Evolutionary conservation across 2,888 invertebrate species (phyloP).

Genomic region (Molanna angustata): DNA sequence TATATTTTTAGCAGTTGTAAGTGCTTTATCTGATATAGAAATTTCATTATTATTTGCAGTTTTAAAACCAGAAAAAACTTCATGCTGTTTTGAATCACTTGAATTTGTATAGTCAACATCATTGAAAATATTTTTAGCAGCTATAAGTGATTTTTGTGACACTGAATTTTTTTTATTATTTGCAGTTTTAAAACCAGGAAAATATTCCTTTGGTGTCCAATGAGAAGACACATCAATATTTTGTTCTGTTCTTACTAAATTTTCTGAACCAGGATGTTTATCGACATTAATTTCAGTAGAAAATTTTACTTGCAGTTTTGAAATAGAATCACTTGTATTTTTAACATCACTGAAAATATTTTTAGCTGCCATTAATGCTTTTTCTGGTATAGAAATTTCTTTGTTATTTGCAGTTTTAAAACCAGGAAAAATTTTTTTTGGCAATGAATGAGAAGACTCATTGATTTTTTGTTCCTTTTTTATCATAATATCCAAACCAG

Average conservation of each 20-base stretch:
- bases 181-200: slow-evolving; percentile 14
- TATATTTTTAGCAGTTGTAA: slow-evolving; percentile 36
- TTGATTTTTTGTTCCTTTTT: background rate
- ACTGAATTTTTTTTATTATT: slow-evolving; percentile 16
- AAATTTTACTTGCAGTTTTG: background rate
- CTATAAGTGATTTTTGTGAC: slow-evolving; percentile 18
- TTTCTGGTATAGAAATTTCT: slow-evolving; percentile 13
- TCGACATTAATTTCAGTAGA: slow-evolving; percentile 7
- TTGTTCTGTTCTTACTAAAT: background rate
- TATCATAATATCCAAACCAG: background rate
- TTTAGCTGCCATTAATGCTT: slow-evolving; percentile 35
- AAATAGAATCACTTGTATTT: background rate
- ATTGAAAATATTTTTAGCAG: slow-evolving; percentile 40
- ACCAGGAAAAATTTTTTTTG: background rate
- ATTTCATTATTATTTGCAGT: slow-evolving; percentile 37
- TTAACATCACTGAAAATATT: slow-evolving; percentile 38
- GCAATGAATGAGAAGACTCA: background rate
- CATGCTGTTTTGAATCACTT: background rate
- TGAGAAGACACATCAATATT: background rate
- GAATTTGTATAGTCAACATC: slow-evolving; percentile 26
- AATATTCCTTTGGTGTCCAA: background rate
- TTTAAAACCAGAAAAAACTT: slow-evolving; percentile 27
- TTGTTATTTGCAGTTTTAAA: slow-evolving; percentile 23
- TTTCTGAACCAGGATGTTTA: background rate
- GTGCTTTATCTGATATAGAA: slow-evolving; percentile 31